Percentiles rank a stretch among this genome's conserved stretches.
Conservation (phyloP, 2,888 invertebrate genomes). For the Cephus spinipes region DNA sequence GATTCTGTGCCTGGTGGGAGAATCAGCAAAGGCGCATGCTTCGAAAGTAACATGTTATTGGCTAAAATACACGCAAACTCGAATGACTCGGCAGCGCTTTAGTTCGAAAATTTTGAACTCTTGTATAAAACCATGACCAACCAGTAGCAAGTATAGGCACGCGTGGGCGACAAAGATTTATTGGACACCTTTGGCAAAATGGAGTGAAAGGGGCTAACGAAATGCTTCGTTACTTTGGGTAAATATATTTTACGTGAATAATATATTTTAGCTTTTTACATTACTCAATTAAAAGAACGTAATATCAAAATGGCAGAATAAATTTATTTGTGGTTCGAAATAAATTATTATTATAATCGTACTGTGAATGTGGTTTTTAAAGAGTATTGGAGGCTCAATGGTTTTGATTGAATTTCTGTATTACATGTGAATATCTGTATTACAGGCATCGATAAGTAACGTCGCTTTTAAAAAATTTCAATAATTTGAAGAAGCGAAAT, state of each 20-base stretch:
- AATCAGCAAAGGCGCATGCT: background rate
- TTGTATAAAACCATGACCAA: background rate
- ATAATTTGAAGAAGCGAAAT: too few species aligned
- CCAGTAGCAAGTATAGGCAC: background rate
- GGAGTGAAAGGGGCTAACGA: background rate
- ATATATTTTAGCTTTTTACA: background rate
- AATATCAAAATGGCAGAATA: background rate
- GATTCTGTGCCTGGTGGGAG: background rate
- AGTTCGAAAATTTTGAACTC: background rate
- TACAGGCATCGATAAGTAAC: too few species aligned
- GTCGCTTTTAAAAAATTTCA: too few species aligned
- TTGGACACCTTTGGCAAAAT: background rate
- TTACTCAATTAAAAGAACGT: background rate
- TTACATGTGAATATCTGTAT: background rate
- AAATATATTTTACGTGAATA: background rate
- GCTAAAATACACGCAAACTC: background rate
- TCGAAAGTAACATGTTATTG: background rate
- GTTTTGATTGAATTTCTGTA: background rate
- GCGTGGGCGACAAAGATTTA: background rate
- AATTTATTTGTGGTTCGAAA: background rate
- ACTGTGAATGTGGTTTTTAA: background rate
- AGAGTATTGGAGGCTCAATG: background rate
- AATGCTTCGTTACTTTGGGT: background rate
- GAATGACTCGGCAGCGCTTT: background rate
- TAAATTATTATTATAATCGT: background rate